Base-by-base conservation (phyloP, 2,797 vertebrate species). In the Poeciliopsis presidionis region DNA sequence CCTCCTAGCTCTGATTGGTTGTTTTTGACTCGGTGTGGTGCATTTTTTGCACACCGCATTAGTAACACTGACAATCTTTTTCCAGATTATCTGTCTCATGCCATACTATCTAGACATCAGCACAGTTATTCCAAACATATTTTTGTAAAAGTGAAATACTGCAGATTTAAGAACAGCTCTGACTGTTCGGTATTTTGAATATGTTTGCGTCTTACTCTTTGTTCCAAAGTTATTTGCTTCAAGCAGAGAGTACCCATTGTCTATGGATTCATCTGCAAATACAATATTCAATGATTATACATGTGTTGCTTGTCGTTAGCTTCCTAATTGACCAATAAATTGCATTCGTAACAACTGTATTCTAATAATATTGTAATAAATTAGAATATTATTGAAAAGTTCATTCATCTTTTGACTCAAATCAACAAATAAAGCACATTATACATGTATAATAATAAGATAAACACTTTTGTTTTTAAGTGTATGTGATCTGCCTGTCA, bases 201-300 rank as follows among this genome's bases (percentile, higher is more conserved):
- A 30, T 59, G 9, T 59, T 46, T 1, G 22, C 12, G 28, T 45
- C 79, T 81, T 46, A 76, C 74, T 7, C 2, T 65, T 76, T 1
- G 43, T 61, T 13, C 30, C 43, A 28, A 65, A 9, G 36, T 63
- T 43, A 65, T 76, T 72, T 5, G 36, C 5, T 14, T 76, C 36
- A 53, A 76, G 30, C 13, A 39, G 18, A n/a, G 46, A 51, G 41
- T 81, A 72, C 12, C n/a, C 72, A 14, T 51, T 11, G 11, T 72
- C 69, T 30, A n/a, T 49, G 36, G 36, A 65, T 76, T 65, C 55
- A 65, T 33, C 79, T 76, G 47, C 49, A 81, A 63, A 22, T 33
- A n/a, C 49, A 11, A 75, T 20, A 80, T 25, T 65, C 41, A 46
- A 49, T 45, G 45, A 49, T 30, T 47, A 33, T 3, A 16, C 11